Evolutionary conservation across 2,888 invertebrate species (phyloP), one percentile per base, ranked within the genome.

Genomic region (Lasioglossum pauxillum): DNA sequence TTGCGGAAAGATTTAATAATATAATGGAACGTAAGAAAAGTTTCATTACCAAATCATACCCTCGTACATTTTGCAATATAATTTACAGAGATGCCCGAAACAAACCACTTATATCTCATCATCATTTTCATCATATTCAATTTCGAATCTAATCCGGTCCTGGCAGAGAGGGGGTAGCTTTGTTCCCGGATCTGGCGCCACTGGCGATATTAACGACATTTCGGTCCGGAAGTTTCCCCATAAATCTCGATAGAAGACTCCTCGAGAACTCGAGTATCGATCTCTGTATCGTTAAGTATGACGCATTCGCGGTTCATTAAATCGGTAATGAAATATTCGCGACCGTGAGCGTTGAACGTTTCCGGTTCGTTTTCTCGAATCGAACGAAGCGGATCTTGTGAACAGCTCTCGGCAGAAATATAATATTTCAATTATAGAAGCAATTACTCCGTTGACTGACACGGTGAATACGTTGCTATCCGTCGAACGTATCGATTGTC

Each of bases 401-500:
- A 44, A 44, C 31, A 64, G 5, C 4, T 31, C 23, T 31, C 31
- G 35, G 5, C 19, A 53, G 31, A 41, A 71, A 41, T 71, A 71
- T 71, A 41, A 41, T 71, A n/a, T 71, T 71, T 41, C 71, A 71
- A 71, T 71, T 14, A 41, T 41, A 14, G 41, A 71, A 71, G 71
- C 71, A 71, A 71, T 41, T 71, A 71, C 5, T 71, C 41, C n/a
- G 38, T 14, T n/a, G 14, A 71, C 14, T 14, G 71, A 71, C 41
- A 41, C 41, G 41, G 41, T 7, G 71, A n/a, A 71, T 69, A 71
- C 71, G 71, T 44, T 44, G 44, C 14, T 41, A 64, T 10, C 49
- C 46, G 53, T 75, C 69, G 77, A 49, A 41, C n/a, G 46, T 75
- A 84, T 85, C 78, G 79, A 84, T 79, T 75, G 60, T 12, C n/a